A percentile compares a stretch with the other conserved stretches of the same genome.
Conservation (phyloP, 2,797 vertebrate species). For the Thalassophryne amazonica region DNA sequence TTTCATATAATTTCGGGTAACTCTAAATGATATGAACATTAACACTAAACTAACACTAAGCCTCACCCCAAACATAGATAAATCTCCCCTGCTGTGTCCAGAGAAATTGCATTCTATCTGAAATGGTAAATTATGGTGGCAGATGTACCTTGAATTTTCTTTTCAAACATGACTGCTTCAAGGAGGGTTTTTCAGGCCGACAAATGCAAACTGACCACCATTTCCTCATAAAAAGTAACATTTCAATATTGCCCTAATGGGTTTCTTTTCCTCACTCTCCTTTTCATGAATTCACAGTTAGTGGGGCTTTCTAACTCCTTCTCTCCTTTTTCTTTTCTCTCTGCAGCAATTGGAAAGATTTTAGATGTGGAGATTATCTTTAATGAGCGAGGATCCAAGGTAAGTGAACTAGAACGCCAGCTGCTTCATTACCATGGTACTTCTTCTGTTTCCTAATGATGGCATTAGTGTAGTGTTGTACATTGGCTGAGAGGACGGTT, state of each 20-base stretch:
- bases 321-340: slow-evolving; percentile 72
- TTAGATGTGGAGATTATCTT: slow-evolving; percentile 99
- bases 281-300: slow-evolving; percentile 45
- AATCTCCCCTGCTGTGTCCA: no score
- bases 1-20: no score
- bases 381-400: slow-evolving; percentile 98
- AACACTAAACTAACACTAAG: no score
- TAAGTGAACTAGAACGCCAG: slow-evolving; percentile 81
- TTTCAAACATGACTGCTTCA: slow-evolving; percentile 24
- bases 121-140: no score
- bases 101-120: no score
- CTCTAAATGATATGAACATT: no score
- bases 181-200: slow-evolving; percentile 53
- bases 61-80: no score
- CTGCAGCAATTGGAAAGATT: slow-evolving; percentile 97
- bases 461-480: slow-evolving; percentile 66
- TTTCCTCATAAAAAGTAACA: slow-evolving; percentile 60
- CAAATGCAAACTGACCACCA: slow-evolving; percentile 63
- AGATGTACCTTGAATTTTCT: not conserved
- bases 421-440: slow-evolving; percentile 67
- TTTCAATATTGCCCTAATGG: slow-evolving; percentile 64
- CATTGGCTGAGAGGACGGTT: slow-evolving; percentile 56
- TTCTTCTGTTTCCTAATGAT: slow-evolving; percentile 67
- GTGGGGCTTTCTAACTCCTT: slow-evolving; percentile 54
- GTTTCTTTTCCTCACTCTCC: slow-evolving; percentile 49